Conservation (phyloP, 2,888 invertebrate genomes). For the Stegana nigrithorax region DNA sequence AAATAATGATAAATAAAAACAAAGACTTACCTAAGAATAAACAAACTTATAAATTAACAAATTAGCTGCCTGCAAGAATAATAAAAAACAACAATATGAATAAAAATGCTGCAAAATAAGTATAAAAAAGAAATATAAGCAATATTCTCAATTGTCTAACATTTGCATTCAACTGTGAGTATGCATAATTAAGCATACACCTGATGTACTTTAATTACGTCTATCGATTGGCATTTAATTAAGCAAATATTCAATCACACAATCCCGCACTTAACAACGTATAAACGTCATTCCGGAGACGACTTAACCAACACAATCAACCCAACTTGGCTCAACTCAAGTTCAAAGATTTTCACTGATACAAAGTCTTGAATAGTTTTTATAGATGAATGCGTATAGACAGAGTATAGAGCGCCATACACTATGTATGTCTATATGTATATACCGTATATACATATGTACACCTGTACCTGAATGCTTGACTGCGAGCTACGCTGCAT, state of each 20-base stretch:
- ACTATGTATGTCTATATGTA: background rate
- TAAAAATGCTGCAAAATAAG: background rate
- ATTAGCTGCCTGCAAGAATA: background rate
- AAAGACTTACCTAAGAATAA: no score
- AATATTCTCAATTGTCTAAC: background rate
- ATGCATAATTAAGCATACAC: conserved; percentile 8
- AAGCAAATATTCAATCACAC: conserved; percentile 44
- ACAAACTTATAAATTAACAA: background rate
- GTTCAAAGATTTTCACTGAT: background rate
- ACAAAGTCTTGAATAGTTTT: background rate
- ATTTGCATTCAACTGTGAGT: background rate
- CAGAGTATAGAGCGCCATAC: background rate
- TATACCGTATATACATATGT: background rate
- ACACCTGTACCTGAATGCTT: no score
- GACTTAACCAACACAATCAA: background rate
- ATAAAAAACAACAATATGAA: background rate
- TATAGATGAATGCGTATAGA: background rate
- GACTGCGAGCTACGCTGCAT: no score
- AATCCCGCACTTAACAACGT: background rate
- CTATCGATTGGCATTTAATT: conserved; percentile 54
- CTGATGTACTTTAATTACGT: conserved; percentile 52
- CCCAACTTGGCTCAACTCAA: background rate
- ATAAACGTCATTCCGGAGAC: background rate
- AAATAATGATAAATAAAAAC: no score
- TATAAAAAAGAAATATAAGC: background rate